Conservation (phyloP, 2,888 invertebrate species). For the Caenorhabditis wallacei region DNA sequence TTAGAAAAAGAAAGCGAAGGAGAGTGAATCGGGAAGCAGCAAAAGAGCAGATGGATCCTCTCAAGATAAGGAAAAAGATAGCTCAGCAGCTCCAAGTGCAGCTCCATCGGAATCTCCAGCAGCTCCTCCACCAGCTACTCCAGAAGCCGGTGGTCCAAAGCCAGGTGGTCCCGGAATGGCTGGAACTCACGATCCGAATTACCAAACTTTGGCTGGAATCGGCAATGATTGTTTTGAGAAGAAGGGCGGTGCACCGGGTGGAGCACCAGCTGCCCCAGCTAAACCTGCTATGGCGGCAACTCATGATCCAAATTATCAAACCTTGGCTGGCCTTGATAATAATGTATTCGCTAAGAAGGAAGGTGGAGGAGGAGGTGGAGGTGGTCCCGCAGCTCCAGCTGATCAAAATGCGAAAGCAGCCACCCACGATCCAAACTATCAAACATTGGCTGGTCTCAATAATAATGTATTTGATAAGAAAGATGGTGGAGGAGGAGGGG, state of each 20-base stretch:
- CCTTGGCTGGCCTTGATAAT: constrained; percentile 50
- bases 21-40: constrained; percentile 14
- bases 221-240: neutral
- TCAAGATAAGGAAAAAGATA: constrained; percentile 3
- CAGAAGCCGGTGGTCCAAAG: constrained; percentile 17
- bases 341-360: constrained; percentile 46
- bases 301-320: constrained; percentile 61
- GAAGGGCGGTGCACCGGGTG: neutral
- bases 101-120: constrained; percentile 27
- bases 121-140: neutral
- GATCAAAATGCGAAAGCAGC: constrained; percentile 43
- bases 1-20: constrained; percentile 23
- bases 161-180: constrained; percentile 27
- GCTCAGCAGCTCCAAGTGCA: neutral
- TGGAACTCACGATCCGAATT: constrained; percentile 2
- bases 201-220: constrained; percentile 51
- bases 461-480: constrained; percentile 45
- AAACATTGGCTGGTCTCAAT: constrained; percentile 50
- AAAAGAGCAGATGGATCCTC: constrained; percentile 10
- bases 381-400: constrained; percentile 3
- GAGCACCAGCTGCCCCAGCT: neutral
- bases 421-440: constrained; percentile 52
- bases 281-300: constrained; percentile 50
- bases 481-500: constrained; percentile 16
- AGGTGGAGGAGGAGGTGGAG: constrained; percentile 10